Conservation (phyloP, 2,113 vertebrate species). For the Pungitius pungitius region DNA sequence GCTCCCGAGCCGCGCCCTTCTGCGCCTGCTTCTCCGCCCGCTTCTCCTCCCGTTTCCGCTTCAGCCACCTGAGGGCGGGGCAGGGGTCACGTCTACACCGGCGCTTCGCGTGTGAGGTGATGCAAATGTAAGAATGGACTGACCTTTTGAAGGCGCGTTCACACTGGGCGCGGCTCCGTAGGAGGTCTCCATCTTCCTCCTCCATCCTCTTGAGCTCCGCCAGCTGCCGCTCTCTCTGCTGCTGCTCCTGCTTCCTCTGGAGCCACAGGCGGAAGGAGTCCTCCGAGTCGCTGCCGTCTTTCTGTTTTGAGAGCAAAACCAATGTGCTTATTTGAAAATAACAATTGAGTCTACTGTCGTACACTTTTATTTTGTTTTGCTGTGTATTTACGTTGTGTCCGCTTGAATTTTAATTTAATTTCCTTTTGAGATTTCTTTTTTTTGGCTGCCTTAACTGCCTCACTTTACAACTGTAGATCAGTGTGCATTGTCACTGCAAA, state of each 20-base stretch:
- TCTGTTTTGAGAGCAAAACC: constrained; percentile 68
- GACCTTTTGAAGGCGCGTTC: constrained; percentile 92
- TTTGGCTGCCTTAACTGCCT: no score
- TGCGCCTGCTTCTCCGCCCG: constrained; percentile 87
- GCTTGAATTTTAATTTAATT: no score
- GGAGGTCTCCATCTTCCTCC: constrained; percentile 81
- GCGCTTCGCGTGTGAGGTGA: no score
- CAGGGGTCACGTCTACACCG: no score
- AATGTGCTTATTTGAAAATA: neutral
- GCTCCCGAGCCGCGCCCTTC: constrained; percentile 86
- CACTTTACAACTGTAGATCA: no score
- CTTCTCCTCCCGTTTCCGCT: no score
- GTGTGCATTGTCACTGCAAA: no score
- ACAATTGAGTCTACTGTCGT: no score
- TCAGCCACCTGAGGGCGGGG: constrained; percentile 89
- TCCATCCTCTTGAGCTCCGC: constrained; percentile 86
- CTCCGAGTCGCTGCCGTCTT: constrained; percentile 83
- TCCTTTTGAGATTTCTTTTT: no score
- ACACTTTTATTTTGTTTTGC: no score
- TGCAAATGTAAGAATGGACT: constrained; percentile 57
- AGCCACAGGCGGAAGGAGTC: constrained; percentile 90
- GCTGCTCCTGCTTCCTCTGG: constrained; percentile 90
- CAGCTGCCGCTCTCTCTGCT: constrained; percentile 86
- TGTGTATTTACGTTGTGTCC: no score
- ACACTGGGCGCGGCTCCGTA: constrained; percentile 85